A percentile compares a stretch with the other conserved stretches of the same genome.
Evolutionary conservation across 2,797 vertebrate genomes (phyloP).

Genomic region (Numenius phaeopus): DNA sequence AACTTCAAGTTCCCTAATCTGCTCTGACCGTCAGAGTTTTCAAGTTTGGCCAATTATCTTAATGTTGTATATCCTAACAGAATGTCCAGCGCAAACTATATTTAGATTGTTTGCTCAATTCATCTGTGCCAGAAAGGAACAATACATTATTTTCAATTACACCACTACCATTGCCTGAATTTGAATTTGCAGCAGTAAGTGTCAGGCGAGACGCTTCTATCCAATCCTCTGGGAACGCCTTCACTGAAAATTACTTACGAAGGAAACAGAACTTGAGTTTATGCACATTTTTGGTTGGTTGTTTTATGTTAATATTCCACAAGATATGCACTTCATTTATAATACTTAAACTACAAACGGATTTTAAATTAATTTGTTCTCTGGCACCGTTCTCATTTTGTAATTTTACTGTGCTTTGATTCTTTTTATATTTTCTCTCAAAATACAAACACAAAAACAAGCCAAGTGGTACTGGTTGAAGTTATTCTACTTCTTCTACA

Average conservation of each 20-base stretch:
- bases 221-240: not conserved
- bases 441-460: not conserved
- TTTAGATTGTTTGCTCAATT: not conserved
- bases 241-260: not conserved
- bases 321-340: not conserved
- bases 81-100: not conserved
- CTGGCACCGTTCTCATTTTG: not conserved
- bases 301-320: not conserved
- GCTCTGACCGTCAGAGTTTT: not conserved
- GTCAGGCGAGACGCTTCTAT: not conserved
- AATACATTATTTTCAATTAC: constrained; percentile 1
- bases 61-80: not conserved
- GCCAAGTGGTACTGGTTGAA: not conserved
- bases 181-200: not conserved
- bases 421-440: not conserved
- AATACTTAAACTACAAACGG: not conserved
- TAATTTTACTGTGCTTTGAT: not conserved
- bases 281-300: not conserved
- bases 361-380: not conserved
- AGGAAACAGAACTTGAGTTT: constrained; percentile 1
- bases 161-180: not conserved
- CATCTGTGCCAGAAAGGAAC: not conserved
- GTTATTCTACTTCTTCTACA: not conserved
- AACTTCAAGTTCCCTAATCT: not conserved
- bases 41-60: not conserved